These are phyloP conservation scores for Drosophila fungiperda DNA, from an alignment of 2,888 invertebrate genomes.

Conservation along the genomic window DNA sequence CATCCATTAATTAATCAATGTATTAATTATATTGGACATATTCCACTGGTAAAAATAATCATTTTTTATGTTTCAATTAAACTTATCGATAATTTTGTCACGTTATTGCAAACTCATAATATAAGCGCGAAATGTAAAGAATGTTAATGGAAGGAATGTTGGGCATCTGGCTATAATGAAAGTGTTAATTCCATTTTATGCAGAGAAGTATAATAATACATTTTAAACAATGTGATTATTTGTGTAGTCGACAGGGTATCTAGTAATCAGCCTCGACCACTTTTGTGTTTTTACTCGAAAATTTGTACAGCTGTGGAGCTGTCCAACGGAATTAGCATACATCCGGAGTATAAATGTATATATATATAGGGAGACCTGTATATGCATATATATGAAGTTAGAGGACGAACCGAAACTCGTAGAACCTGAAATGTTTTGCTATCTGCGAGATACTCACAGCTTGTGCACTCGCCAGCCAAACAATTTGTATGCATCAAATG, in stretches of 20 bases:
- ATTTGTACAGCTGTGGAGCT: slow-evolving; percentile 31
- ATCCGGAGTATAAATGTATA: slow-evolving; percentile 3
- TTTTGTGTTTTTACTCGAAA: slow-evolving; percentile 1
- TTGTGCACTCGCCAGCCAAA: slow-evolving; percentile 18
- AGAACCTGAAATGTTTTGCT: slow-evolving; percentile 32
- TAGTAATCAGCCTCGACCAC: not conserved
- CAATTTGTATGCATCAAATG: slow-evolving; percentile 65
- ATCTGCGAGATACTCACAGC: slow-evolving; percentile 31
- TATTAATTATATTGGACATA: not conserved
- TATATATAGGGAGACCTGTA: not conserved
- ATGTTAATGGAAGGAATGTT: not conserved
- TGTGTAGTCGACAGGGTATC: not conserved
- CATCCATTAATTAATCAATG: not conserved
- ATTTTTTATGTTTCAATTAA: no score
- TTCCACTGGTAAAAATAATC: no score
- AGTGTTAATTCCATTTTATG: not conserved
- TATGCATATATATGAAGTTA: not conserved
- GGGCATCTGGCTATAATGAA: not conserved
- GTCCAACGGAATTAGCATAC: slow-evolving; percentile 37
- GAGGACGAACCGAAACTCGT: slow-evolving; percentile 4
- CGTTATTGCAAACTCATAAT: no score
- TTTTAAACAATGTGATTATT: not conserved
- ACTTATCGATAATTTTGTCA: no score
- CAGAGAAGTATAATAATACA: not conserved
- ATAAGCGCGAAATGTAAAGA: not conserved